These are phyloP conservation scores for Metalampra italica DNA, from an alignment of 2,888 invertebrate species.

Conservation along the genomic window DNA sequence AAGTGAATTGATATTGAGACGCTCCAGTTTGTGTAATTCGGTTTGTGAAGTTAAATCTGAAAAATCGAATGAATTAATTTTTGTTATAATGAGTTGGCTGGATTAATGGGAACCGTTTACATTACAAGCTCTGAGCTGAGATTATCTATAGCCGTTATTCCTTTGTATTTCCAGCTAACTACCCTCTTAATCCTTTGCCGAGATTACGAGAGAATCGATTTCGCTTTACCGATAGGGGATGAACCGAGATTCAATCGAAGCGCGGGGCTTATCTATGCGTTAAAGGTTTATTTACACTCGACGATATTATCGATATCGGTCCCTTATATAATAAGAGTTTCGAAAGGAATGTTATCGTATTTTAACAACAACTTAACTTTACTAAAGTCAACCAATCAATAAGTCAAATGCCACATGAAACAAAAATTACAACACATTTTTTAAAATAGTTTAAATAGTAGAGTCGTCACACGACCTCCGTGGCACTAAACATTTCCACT, in stretches of 20 bases:
- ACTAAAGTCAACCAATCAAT: no score
- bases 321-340: no score
- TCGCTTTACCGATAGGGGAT: constrained; percentile 39
- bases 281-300: constrained; percentile 9
- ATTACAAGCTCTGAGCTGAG: constrained; percentile 23
- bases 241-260: constrained; percentile 46
- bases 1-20: background rate
- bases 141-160: constrained; percentile 33
- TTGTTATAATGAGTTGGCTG: constrained; percentile 18
- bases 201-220: constrained; percentile 60
- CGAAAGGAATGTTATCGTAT: no score
- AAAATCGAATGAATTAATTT: background rate
- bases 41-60: background rate
- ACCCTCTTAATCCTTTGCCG: constrained; percentile 39
- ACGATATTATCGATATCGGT: no score
- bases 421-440: no score
- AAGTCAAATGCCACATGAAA: no score
- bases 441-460: no score
- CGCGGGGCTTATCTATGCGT: constrained; percentile 41
- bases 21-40: background rate
- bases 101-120: constrained; percentile 24
- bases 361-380: no score
- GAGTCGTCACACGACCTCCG: no score
- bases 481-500: no score
- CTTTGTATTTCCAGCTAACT: constrained; percentile 50